Evolutionary conservation across 1,140 invertebrate species (phyloP).

Genomic region (Melanaphis sacchari): DNA sequence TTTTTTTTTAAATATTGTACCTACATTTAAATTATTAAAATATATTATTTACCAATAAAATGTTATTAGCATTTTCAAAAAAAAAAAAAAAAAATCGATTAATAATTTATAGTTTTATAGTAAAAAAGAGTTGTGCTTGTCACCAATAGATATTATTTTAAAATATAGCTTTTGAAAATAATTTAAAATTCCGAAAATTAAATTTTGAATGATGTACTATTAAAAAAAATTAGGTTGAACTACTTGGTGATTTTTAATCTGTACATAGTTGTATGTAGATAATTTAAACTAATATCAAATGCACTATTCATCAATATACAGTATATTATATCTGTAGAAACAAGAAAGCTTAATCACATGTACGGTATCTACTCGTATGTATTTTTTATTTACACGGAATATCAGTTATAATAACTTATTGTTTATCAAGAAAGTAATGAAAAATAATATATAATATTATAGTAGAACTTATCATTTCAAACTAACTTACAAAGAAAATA

Average conservation of each 20-base stretch:
- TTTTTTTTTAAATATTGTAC: not conserved
- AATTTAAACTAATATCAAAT: not conserved
- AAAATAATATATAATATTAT: no score
- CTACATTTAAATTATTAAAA: not conserved
- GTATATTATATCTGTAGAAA: not conserved
- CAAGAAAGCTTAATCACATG: not conserved
- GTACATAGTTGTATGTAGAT: not conserved
- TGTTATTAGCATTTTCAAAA: no score
- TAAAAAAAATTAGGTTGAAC: not conserved
- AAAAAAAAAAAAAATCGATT: no score
- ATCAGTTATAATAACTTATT: not conserved
- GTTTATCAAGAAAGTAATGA: not conserved
- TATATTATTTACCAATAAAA: not conserved
- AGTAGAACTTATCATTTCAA: not conserved
- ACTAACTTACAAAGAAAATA: not conserved
- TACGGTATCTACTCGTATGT: not conserved
- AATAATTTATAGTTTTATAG: no score
- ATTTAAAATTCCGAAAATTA: not conserved
- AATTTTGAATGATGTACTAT: not conserved
- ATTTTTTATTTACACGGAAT: no score
- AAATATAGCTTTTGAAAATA: not conserved
- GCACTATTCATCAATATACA: no score
- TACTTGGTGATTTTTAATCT: not conserved
- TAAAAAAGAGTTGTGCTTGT: no score
- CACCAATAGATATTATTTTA: no score